phyloP scores from a whole-genome alignment of 2,113 vertebrate genomes.

The Rynchops niger region DNA sequence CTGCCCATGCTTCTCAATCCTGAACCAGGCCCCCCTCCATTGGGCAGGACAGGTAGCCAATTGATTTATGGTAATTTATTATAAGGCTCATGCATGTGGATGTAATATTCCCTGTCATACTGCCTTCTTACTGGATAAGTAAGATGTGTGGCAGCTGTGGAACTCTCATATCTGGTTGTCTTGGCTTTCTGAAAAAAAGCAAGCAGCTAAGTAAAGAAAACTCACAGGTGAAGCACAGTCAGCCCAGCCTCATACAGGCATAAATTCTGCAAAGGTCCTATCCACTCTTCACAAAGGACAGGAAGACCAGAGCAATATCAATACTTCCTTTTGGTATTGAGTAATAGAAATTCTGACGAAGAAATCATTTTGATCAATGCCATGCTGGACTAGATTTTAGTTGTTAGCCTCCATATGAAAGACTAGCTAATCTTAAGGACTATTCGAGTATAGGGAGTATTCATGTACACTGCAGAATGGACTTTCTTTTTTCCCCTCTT shows the following conservation, averaged over 20 bases:
- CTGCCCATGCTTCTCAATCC: not conserved
- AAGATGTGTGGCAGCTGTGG: not conserved
- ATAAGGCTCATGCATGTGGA: too few species aligned
- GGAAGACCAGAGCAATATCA: not conserved
- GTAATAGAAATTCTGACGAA: not conserved
- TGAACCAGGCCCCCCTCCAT: not conserved
- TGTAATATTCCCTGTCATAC: not conserved
- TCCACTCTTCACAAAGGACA: not conserved
- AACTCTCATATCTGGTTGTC: not conserved
- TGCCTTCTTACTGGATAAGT: not conserved
- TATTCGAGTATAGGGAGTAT: not conserved
- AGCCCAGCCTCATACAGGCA: not conserved
- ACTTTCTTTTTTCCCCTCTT: accelerated
- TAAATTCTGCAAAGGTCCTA: not conserved
- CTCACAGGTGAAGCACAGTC: not conserved
- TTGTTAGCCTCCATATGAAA: not conserved
- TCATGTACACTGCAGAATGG: not conserved
- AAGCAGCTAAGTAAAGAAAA: not conserved
- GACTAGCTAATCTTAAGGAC: not conserved
- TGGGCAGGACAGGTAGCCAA: not conserved
- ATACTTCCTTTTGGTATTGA: not conserved
- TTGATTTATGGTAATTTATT: not conserved
- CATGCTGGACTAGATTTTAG: not conserved
- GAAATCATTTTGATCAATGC: not conserved
- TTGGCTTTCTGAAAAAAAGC: not conserved